phyloP scores from a whole-genome alignment of 2,113 vertebrate species.

The Sinocyclocheilus anshuiensis region DNA sequence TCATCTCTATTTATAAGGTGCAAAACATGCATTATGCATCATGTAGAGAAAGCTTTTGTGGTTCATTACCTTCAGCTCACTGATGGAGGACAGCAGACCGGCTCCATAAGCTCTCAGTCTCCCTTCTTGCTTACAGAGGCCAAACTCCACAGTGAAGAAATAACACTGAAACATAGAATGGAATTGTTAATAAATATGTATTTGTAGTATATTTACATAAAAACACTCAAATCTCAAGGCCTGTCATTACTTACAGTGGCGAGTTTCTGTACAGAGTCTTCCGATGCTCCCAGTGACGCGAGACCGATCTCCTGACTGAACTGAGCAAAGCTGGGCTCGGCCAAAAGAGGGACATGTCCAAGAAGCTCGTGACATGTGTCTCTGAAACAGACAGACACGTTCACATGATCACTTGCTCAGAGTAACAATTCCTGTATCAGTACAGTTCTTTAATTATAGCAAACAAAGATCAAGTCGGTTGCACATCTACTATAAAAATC shows the following conservation, averaged over 20 bases:
- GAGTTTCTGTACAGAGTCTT: constrained; percentile 95
- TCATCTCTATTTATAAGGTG: not conserved
- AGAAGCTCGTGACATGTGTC: constrained; percentile 96
- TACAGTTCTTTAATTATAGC: not conserved
- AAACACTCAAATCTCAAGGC: not conserved
- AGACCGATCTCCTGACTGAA: constrained; percentile 98
- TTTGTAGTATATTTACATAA: not conserved
- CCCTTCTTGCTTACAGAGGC: constrained; percentile 95
- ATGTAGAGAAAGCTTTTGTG: not conserved
- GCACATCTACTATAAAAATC: not conserved
- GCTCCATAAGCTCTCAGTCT: constrained; percentile 92
- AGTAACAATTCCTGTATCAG: too few species aligned
- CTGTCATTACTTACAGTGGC: constrained; percentile 85
- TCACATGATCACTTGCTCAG: not conserved
- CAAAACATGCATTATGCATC: not conserved
- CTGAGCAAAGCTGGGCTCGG: constrained; percentile 95
- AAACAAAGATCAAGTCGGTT: not conserved
- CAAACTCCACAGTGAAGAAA: constrained; percentile 98
- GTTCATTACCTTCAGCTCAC: constrained; percentile 88
- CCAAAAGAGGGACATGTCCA: constrained; percentile 94
- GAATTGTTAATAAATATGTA: not conserved
- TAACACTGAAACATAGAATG: constrained; percentile 83
- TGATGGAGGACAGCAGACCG: constrained; percentile 94
- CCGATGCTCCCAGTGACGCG: constrained; percentile 91
- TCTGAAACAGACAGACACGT: constrained; percentile 66